Conservation (phyloP, 2,797 vertebrate species). For the Monodelphis domestica region DNA sequence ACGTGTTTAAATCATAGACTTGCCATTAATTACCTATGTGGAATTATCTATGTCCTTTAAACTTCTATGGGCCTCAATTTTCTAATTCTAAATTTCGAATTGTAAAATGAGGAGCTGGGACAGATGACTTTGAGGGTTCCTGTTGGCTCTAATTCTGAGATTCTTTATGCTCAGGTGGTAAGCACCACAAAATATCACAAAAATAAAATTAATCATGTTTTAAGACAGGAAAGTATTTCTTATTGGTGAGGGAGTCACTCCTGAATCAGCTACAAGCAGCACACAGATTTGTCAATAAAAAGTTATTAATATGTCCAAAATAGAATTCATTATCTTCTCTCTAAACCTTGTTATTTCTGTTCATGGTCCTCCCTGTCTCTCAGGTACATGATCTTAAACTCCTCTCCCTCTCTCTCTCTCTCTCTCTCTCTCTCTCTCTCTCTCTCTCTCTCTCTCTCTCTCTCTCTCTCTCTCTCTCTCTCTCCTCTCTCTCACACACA, state of each 20-base stretch:
- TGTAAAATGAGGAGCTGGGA: not conserved
- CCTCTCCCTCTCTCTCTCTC: not conserved
- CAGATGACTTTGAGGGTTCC: not conserved
- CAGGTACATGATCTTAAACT: too few species aligned
- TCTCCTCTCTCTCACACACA: too few species aligned
- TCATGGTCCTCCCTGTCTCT: not conserved
- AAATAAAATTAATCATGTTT: not conserved
- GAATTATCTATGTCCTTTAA: not conserved
- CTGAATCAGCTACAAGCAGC: not conserved
- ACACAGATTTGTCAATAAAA: not conserved
- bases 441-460: too few species aligned
- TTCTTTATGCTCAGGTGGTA: not conserved
- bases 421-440: too few species aligned
- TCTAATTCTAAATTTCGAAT: too few species aligned
- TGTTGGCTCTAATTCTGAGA: not conserved
- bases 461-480: too few species aligned
- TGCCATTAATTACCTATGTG: not conserved
- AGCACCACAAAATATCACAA: not conserved
- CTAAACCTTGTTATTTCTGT: not conserved
- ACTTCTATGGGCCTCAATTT: not conserved
- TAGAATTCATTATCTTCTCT: not conserved
- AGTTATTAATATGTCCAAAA: not conserved
- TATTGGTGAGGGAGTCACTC: too few species aligned
- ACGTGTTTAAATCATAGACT: not conserved
- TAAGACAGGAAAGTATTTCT: not conserved